A percentile compares a stretch with the other conserved stretches of the same genome.
Evolutionary conservation across 2,888 invertebrate species (phyloP).

Genomic region (Tachina grossa): DNA sequence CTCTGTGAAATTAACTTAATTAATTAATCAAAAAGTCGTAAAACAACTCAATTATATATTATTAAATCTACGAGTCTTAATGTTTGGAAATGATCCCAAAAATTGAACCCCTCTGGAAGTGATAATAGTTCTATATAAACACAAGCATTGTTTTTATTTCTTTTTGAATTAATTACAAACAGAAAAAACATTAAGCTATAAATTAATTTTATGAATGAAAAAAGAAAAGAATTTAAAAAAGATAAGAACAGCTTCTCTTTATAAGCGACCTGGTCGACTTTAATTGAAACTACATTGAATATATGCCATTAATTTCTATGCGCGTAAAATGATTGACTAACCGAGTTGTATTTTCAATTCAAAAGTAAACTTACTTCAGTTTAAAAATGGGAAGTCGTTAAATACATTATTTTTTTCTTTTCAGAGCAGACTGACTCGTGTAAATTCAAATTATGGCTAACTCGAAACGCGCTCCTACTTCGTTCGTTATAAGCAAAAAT

Average conservation of each 20-base stretch:
- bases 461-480: no score
- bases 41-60: slow-evolving; percentile 47
- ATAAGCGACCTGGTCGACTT: neutral
- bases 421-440: no score
- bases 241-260: slow-evolving; percentile 35
- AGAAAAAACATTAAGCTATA: neutral
- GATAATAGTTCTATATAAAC: slow-evolving; percentile 27
- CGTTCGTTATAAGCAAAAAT: no score
- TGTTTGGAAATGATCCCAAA: slow-evolving; percentile 30
- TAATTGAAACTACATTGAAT: neutral
- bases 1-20: slow-evolving; percentile 14
- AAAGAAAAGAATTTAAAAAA: slow-evolving; percentile 12
- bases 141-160: neutral
- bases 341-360: no score
- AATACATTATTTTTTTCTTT: no score
- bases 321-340: no score
- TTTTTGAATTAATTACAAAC: neutral
- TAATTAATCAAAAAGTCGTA: slow-evolving; percentile 20
- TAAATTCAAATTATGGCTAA: no score
- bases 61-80: slow-evolving; percentile 25
- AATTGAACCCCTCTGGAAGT: slow-evolving; percentile 33
- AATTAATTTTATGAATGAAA: slow-evolving; percentile 22
- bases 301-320: neutral
- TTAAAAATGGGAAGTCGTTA: neutral
- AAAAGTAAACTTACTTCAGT: no score